phyloP scores from a whole-genome alignment of 1,140 invertebrate species.

The Dinoponera quadriceps region DNA sequence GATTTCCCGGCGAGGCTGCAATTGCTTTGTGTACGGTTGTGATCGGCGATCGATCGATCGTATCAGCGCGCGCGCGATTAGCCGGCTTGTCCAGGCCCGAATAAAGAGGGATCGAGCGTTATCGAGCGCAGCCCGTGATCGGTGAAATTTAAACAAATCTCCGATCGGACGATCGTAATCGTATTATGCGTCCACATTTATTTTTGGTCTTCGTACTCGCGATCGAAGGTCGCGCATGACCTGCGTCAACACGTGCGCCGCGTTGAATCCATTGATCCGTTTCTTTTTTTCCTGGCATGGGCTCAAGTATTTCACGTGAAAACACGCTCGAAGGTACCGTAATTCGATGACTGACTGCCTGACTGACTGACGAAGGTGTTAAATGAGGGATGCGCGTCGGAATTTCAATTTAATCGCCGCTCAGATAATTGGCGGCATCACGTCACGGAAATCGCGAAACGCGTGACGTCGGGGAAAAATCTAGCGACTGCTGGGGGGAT shows the following conservation, averaged over 20 bases:
- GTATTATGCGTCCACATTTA: neutral
- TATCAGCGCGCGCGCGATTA: slow-evolving; percentile 2
- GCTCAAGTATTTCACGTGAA: neutral
- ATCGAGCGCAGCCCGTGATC: neutral
- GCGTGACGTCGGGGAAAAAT: too few species aligned
- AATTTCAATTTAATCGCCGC: too few species aligned
- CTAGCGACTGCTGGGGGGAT: too few species aligned
- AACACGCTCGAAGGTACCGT: too few species aligned
- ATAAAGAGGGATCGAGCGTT: neutral
- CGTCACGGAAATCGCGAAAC: too few species aligned
- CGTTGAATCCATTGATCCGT: slow-evolving; percentile 17
- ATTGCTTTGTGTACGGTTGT: slow-evolving; percentile 38
- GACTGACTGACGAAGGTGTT: too few species aligned
- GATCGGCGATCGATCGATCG: neutral
- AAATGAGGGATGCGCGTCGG: too few species aligned
- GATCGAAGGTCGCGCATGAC: slow-evolving; percentile 1
- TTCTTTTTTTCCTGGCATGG: slow-evolving; percentile 22
- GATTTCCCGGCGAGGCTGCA: neutral
- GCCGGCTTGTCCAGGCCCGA: neutral
- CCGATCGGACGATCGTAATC: slow-evolving; percentile 16
- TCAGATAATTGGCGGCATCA: too few species aligned
- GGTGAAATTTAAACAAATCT: slow-evolving; percentile 15
- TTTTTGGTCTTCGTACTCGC: slow-evolving; percentile 14
- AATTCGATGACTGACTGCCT: too few species aligned
- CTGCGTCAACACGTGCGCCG: neutral